These are phyloP conservation scores for Percopsis omiscomaycus DNA, from an alignment of 2,797 vertebrate genomes.

Conservation along the genomic window DNA sequence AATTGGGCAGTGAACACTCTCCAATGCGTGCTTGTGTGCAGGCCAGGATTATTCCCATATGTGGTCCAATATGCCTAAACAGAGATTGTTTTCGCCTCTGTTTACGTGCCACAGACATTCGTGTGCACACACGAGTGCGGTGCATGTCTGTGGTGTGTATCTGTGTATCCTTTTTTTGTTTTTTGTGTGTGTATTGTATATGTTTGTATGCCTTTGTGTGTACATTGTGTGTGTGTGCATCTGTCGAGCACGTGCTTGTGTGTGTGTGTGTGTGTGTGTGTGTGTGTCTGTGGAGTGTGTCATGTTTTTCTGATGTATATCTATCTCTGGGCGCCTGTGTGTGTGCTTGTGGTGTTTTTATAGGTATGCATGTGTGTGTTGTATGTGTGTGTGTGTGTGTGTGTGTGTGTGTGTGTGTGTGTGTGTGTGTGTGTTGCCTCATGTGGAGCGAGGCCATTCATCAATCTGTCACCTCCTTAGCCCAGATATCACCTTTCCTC, in stretches of 20 bases:
- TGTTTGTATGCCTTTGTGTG: neutral
- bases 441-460: conserved; percentile 63
- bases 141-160: neutral
- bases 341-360: too few relatives aligned
- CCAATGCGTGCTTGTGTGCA: too few relatives aligned
- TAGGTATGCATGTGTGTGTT: neutral
- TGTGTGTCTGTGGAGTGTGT: neutral
- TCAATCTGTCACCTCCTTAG: conserved; percentile 72
- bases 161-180: neutral
- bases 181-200: neutral
- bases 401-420: conserved; percentile 10
- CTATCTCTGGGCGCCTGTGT: too few relatives aligned
- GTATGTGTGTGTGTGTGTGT: conserved; percentile 14
- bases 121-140: conserved; percentile 21
- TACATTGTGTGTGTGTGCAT: neutral
- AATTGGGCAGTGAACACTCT: too few relatives aligned
- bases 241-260: neutral
- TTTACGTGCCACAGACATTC: conserved; percentile 25
- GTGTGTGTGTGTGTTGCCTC: conserved; percentile 54
- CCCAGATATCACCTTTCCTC: conserved; percentile 66
- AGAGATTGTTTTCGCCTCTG: neutral
- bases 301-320: too few relatives aligned
- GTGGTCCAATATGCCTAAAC: too few relatives aligned
- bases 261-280: neutral
- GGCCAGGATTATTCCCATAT: too few relatives aligned